Evolutionary conservation across 2,113 vertebrate species (phyloP), one percentile per base, ranked within the genome.

Genomic region (Apteryx owenii): DNA sequence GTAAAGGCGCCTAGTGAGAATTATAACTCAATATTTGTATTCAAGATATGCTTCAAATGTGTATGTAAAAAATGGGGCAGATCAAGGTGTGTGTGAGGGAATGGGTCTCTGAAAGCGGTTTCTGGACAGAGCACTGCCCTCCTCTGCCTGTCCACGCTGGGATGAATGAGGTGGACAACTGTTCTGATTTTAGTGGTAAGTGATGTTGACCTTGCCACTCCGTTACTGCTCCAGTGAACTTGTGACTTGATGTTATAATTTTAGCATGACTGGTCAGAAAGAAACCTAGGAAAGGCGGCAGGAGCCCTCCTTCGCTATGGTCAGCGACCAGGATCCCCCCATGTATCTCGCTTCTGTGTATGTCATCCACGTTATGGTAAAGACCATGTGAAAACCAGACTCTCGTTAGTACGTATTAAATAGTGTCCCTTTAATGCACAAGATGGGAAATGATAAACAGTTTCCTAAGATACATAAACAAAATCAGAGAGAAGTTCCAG

Each of bases 391-490:
- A 93, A 70, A 87, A 80, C 36, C 51, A 36, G 51, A 79, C 42
- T 12, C 58, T 10, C 58, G 62, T 44, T 82, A 95, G 86, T 68
- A 18, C 15, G 2, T 42, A 20, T 25, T 69, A 26, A 78, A 75
- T 29, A 75, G n/a, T 5, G 33, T 36, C 96, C 81, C 66, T 79
- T 72, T 66, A 89, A 53, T 79, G 42, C 60, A 46, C 42, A 44
- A 88, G 56, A 79, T 87, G 51, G 88, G 92, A 93, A 95, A 89
- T 38, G 20, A 90, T 76, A 86, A 97, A 76, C 80, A 60, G 70
- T 82, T 92, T 90, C 85, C 77, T 62, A 66, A 92, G 80, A 85
- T 33, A 21, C 36, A 78, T 76, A 88, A 94, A 95, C 76, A 92
- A n/a, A 97, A 84, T 89, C n/a, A 68, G 58, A 86, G 70, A 81